Conservation (phyloP, 2,888 invertebrate genomes). For the Cantharis rustica region DNA sequence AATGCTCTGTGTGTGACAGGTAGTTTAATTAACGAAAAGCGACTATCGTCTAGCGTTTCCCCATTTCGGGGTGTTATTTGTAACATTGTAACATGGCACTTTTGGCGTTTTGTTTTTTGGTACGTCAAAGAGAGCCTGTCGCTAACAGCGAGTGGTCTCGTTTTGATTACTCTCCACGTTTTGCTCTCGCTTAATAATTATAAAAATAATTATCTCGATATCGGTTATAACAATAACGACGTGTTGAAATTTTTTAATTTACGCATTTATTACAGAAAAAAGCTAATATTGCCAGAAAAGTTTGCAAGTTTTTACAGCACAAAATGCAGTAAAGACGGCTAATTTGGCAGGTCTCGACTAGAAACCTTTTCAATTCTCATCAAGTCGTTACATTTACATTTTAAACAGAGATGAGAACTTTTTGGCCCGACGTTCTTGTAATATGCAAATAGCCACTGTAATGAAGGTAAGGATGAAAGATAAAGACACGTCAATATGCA, state of each 20-base stretch:
- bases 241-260: background rate
- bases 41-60: constrained; percentile 12
- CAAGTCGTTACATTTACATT: constrained; percentile 50
- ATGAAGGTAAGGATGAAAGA: constrained; percentile 43
- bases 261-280: background rate
- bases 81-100: constrained; percentile 37
- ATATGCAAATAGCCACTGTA: constrained; percentile 53
- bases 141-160: constrained; percentile 32
- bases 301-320: constrained; percentile 4
- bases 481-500: constrained; percentile 32
- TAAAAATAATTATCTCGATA: constrained; percentile 48
- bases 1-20: constrained; percentile 1
- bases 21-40: constrained; percentile 4
- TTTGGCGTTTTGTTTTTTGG: constrained; percentile 38
- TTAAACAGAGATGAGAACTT: constrained; percentile 47
- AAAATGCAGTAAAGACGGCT: constrained; percentile 36
- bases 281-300: background rate
- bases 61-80: constrained; percentile 11
- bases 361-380: constrained; percentile 47
- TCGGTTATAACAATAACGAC: constrained; percentile 36
- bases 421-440: constrained; percentile 48
- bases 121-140: constrained; percentile 38
- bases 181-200: constrained; percentile 46
- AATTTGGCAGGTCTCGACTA: constrained; percentile 48
- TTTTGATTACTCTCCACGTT: constrained; percentile 42